These are phyloP conservation scores for Luffia ferchaultella DNA, from an alignment of 2,888 invertebrate species.

Conservation along the genomic window DNA sequence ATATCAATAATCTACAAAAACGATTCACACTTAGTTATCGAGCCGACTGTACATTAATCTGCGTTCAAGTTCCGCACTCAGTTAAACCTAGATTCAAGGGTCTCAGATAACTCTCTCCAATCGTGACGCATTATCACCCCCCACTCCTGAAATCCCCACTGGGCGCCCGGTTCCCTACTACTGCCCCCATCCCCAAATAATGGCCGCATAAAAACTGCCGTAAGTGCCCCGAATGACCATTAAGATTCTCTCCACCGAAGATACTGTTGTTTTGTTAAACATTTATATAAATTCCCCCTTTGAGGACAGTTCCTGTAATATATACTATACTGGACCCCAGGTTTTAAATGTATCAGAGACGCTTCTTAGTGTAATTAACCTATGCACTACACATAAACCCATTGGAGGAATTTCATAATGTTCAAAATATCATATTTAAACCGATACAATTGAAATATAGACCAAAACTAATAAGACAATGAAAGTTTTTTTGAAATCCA, in stretches of 20 bases:
- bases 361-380: too few species aligned
- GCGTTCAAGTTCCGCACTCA: not conserved
- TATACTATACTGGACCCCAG: too few species aligned
- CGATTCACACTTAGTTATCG: too few species aligned
- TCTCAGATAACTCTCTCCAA: not conserved
- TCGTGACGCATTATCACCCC: not conserved
- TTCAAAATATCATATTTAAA: too few species aligned
- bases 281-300: not conserved
- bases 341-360: too few species aligned
- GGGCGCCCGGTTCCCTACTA: not conserved
- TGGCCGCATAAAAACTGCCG: slow-evolving; percentile 12
- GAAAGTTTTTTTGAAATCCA: too few species aligned
- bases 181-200: slow-evolving; percentile 1
- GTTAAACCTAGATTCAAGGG: not conserved
- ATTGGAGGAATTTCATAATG: too few species aligned
- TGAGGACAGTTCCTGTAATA: not conserved
- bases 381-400: too few species aligned
- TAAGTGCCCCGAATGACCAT: slow-evolving; percentile 17
- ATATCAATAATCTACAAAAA: too few species aligned
- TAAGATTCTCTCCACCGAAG: slow-evolving; percentile 6
- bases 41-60: not conserved
- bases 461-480: too few species aligned
- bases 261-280: slow-evolving; percentile 3
- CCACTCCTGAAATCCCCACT: not conserved
- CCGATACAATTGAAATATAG: too few species aligned